A percentile compares a stretch with the other conserved stretches of the same genome.
Evolutionary conservation across 2,888 invertebrate genomes (phyloP).

Genomic region (Dasysyrphus tricinctus): DNA sequence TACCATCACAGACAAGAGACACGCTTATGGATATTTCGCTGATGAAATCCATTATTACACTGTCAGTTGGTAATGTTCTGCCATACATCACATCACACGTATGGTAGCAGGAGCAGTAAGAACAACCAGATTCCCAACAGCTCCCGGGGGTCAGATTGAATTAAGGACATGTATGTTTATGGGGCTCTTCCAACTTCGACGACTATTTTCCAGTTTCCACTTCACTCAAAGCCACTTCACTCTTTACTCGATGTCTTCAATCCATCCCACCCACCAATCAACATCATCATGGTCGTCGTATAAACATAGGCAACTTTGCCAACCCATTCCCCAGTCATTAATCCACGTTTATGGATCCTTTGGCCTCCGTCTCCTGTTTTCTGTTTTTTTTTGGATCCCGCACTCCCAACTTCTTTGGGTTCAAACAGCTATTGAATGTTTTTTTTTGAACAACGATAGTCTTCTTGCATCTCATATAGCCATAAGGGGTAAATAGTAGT

Average conservation of each 20-base stretch:
- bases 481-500: conserved; percentile 71
- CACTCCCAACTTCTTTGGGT: conserved; percentile 25
- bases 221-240: conserved; percentile 3
- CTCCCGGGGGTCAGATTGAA: conserved; percentile 75
- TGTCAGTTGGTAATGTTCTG: conserved; percentile 63
- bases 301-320: conserved; percentile 11
- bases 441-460: conserved; percentile 48
- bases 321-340: conserved; percentile 62
- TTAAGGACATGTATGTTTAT: conserved; percentile 74
- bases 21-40: conserved; percentile 50
- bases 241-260: background rate
- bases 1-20: conserved; percentile 17
- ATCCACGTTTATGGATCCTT: conserved; percentile 65
- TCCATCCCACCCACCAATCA: conserved; percentile 5
- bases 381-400: too few species aligned
- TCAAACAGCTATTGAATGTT: conserved; percentile 57
- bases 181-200: conserved; percentile 46
- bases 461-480: conserved; percentile 45
- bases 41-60: conserved; percentile 69
- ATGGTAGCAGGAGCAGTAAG: conserved; percentile 37
- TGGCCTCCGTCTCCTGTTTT: conserved; percentile 23
- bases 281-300: conserved; percentile 27
- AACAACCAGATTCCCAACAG: conserved; percentile 55
- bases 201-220: conserved; percentile 32
- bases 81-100: conserved; percentile 59